Percentiles rank a stretch among this genome's conserved stretches.
These are phyloP conservation scores for Tetrao urogallus DNA, from an alignment of 2,113 vertebrate genomes.

Conservation along the genomic window DNA sequence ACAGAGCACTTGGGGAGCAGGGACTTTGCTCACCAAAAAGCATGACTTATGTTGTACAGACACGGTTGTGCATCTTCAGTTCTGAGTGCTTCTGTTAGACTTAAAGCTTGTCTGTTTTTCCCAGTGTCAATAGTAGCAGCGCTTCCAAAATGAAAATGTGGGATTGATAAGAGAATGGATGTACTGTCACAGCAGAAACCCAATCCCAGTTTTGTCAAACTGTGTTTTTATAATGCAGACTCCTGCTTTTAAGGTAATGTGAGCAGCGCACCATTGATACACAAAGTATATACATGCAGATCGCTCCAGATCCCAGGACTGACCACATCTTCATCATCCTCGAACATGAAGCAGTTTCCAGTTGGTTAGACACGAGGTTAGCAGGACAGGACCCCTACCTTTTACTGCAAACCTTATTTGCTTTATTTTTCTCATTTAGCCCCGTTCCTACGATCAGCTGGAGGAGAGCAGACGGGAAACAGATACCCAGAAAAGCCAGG, in stretches of 20 bases:
- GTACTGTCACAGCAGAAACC: not conserved
- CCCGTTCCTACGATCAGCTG: conserved; percentile 92
- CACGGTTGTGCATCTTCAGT: not conserved
- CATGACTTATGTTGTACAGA: not conserved
- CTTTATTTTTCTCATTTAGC: conserved; percentile 62
- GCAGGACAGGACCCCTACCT: accelerated
- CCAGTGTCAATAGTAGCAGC: not conserved
- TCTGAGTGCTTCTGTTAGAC: not conserved
- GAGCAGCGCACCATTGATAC: accelerated
- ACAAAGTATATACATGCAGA: accelerated
- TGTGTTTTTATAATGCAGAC: not conserved
- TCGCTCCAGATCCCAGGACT: not conserved
- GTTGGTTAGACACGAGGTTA: not conserved
- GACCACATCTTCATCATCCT: not conserved
- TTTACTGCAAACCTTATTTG: not conserved
- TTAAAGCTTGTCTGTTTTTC: accelerated
- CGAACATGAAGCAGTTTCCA: not conserved
- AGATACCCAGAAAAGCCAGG: conserved; percentile 90
- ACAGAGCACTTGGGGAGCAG: not conserved
- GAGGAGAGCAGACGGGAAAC: conserved; percentile 87
- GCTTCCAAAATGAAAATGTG: not conserved
- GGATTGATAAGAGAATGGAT: not conserved
- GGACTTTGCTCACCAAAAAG: not conserved
- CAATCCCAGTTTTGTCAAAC: not conserved
- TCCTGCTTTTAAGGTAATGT: not conserved